A percentile compares a stretch with the other conserved stretches of the same genome.
Evolutionary conservation across 2,113 vertebrate genomes (phyloP).

Genomic region (Bagarius yarrelli): DNA sequence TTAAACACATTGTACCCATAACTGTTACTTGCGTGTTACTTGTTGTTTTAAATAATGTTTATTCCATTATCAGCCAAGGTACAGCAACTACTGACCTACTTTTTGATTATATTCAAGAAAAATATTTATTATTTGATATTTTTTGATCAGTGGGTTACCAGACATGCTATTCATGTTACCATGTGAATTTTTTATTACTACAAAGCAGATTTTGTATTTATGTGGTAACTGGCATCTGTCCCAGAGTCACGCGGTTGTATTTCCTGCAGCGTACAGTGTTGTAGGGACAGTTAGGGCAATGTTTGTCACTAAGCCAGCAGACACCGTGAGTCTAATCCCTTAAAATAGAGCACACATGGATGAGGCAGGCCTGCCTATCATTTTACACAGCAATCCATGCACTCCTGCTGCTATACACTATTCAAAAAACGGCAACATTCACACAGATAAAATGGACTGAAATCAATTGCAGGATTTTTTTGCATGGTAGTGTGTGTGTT

Average conservation of each 20-base stretch:
- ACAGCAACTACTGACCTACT: no score
- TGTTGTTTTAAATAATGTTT: no score
- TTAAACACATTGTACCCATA: no score
- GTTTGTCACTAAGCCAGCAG: background rate
- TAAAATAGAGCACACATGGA: constrained; percentile 24
- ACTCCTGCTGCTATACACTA: background rate
- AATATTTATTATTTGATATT: background rate
- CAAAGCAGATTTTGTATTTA: background rate
- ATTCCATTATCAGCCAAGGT: no score
- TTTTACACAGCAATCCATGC: background rate
- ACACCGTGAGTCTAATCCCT: constrained; percentile 1
- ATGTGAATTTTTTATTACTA: background rate
- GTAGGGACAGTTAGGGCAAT: background rate
- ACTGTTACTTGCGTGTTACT: no score
- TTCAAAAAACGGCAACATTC: background rate
- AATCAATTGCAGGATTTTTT: background rate
- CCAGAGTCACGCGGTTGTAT: background rate
- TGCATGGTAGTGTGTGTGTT: background rate
- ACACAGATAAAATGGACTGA: background rate
- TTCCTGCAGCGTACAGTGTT: background rate
- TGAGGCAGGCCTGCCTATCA: constrained; percentile 1
- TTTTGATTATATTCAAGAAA: no score
- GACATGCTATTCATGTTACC: background rate
- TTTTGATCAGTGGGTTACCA: background rate
- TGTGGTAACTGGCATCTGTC: background rate